A percentile compares a stretch with the other conserved stretches of the same genome.
phyloP scores from a whole-genome alignment of 2,888 invertebrate genomes.

The Tridacna gigas region DNA sequence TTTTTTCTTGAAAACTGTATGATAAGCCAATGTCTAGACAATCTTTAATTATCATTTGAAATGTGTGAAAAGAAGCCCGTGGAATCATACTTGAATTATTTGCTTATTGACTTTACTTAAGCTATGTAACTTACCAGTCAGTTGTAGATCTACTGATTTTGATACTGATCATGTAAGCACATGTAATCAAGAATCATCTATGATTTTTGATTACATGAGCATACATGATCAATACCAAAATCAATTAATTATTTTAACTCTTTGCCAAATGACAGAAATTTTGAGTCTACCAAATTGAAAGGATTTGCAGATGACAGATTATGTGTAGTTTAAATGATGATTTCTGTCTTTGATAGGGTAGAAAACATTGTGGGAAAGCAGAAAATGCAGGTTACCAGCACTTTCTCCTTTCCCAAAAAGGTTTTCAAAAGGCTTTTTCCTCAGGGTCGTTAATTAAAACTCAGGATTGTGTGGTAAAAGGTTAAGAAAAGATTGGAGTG shows the following conservation, averaged over 20 bases:
- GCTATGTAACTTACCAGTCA: not conserved
- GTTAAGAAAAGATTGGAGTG: too few species aligned
- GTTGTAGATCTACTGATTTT: too few species aligned
- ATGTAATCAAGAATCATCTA: too few species aligned
- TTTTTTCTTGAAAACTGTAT: slow-evolving; percentile 2
- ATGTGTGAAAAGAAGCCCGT: not conserved
- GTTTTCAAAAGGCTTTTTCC: not conserved
- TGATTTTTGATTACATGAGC: too few species aligned
- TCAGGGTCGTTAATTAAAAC: too few species aligned
- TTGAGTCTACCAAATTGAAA: too few species aligned
- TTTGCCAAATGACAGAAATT: too few species aligned
- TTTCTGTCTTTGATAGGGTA: not conserved
- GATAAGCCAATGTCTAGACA: slow-evolving; percentile 23
- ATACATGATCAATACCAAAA: too few species aligned
- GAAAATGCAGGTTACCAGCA: not conserved
- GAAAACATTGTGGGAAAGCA: not conserved
- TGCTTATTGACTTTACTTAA: not conserved
- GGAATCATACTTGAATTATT: not conserved
- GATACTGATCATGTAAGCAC: too few species aligned
- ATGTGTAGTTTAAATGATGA: not conserved
- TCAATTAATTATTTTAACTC: too few species aligned
- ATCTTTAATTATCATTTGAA: not conserved
- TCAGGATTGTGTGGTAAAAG: too few species aligned
- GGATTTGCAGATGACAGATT: too few species aligned
- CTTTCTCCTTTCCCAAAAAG: not conserved